Conservation (phyloP, 2,888 invertebrate genomes). For the Synanthedon vespiformis region DNA sequence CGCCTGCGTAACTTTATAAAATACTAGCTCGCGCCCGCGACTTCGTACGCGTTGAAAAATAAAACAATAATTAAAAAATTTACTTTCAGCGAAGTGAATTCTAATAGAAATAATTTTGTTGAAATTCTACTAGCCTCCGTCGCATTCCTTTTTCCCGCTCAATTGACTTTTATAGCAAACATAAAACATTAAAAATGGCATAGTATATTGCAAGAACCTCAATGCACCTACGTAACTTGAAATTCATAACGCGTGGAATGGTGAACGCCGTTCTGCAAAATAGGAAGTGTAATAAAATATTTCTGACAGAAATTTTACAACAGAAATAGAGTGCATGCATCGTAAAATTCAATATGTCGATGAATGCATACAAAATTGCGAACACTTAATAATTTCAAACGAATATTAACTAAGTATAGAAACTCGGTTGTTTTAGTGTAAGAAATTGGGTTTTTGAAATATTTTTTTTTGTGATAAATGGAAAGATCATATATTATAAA, state of each 20-base stretch:
- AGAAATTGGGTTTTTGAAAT: too few relatives aligned
- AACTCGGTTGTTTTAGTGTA: not conserved
- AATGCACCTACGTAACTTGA: slow-evolving; percentile 33
- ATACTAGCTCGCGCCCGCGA: too few relatives aligned
- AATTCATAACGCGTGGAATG: slow-evolving; percentile 53
- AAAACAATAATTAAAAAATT: too few relatives aligned
- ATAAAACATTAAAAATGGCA: not conserved
- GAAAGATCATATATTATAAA: too few relatives aligned
- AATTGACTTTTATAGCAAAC: slow-evolving; percentile 6
- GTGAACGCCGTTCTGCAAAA: slow-evolving; percentile 50
- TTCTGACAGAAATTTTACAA: slow-evolving; percentile 48
- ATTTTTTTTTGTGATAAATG: too few relatives aligned
- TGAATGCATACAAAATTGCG: not conserved
- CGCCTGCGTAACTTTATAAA: too few relatives aligned
- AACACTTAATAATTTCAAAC: not conserved
- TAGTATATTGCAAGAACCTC: slow-evolving; percentile 16
- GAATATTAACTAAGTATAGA: not conserved
- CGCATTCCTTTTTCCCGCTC: slow-evolving; percentile 1
- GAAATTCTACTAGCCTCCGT: not conserved
- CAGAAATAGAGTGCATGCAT: slow-evolving; percentile 46
- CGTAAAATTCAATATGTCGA: slow-evolving; percentile 26
- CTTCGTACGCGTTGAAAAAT: too few relatives aligned
- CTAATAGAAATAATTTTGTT: not conserved
- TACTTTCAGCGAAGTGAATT: too few relatives aligned
- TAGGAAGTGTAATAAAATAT: slow-evolving; percentile 54